A percentile compares a stretch with the other conserved stretches of the same genome.
These are phyloP conservation scores for Hydrotaea diabolus DNA, from an alignment of 2,888 invertebrate species.

Conservation along the genomic window DNA sequence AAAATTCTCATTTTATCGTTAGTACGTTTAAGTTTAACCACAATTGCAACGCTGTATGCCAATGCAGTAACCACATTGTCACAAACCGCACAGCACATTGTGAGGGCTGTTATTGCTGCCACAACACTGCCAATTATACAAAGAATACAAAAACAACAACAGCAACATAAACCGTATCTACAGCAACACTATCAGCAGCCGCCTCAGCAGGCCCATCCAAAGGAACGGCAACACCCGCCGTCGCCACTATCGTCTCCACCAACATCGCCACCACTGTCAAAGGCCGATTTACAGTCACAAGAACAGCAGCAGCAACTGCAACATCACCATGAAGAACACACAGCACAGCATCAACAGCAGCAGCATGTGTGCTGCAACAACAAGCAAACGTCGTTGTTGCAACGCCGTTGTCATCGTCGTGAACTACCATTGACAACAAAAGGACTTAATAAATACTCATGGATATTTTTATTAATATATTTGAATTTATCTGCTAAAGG, in stretches of 20 bases:
- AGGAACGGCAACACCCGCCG: constrained; percentile 66
- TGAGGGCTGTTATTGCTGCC: constrained; percentile 57
- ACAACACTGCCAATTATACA: constrained; percentile 66
- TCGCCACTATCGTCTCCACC: background rate
- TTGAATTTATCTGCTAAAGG: constrained; percentile 81
- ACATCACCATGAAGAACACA: constrained; percentile 75
- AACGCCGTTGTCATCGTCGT: constrained; percentile 48
- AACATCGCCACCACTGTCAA: background rate
- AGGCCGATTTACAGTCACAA: background rate
- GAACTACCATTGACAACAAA: constrained; percentile 72
- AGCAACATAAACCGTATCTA: constrained; percentile 63
- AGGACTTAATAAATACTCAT: constrained; percentile 80
- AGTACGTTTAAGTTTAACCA: constrained; percentile 64
- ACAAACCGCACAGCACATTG: constrained; percentile 61
- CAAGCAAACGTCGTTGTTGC: constrained; percentile 25
- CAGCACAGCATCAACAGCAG: constrained; percentile 57
- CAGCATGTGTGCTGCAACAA: constrained; percentile 57
- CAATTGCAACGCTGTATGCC: constrained; percentile 65
- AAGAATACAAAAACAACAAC: constrained; percentile 38
- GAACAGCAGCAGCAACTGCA: constrained; percentile 56
- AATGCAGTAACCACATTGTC: constrained; percentile 56
- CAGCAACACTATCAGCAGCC: constrained; percentile 46
- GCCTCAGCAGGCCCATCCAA: constrained; percentile 70
- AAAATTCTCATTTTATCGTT: constrained; percentile 50
- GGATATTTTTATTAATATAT: constrained; percentile 81